These are phyloP conservation scores for Protodeltote pygarga DNA, from an alignment of 2,888 invertebrate genomes.

Conservation along the genomic window DNA sequence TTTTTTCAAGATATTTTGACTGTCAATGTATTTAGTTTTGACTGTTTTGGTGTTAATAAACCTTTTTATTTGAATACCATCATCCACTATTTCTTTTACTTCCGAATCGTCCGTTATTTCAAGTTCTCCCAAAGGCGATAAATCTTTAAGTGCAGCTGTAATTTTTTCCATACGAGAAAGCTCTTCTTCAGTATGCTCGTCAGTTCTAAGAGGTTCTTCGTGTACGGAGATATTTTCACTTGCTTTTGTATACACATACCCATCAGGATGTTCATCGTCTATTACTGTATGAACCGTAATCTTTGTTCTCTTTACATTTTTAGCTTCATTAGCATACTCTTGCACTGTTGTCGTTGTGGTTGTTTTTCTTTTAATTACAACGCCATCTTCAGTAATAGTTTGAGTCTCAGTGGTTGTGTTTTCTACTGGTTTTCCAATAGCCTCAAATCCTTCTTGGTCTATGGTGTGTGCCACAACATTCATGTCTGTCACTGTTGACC, in stretches of 20 bases:
- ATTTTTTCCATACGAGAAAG: slow-evolving; percentile 34
- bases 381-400: slow-evolving; percentile 61
- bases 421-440: slow-evolving; percentile 59
- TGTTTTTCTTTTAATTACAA: slow-evolving; percentile 64
- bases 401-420: slow-evolving; percentile 57
- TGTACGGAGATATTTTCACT: slow-evolving; percentile 71
- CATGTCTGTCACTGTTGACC: slow-evolving; percentile 62
- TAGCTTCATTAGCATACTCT: slow-evolving; percentile 55
- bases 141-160: slow-evolving; percentile 41
- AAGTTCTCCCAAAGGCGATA: slow-evolving; percentile 47
- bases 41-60: slow-evolving; percentile 50
- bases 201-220: slow-evolving; percentile 59
- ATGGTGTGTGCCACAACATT: slow-evolving; percentile 49
- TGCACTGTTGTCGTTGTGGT: slow-evolving; percentile 66
- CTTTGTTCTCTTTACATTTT: slow-evolving; percentile 66
- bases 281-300: slow-evolving; percentile 67
- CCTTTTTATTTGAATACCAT: slow-evolving; percentile 47
- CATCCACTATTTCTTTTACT: slow-evolving; percentile 53
- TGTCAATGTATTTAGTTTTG: slow-evolving; percentile 57
- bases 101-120: slow-evolving; percentile 49
- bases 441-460: slow-evolving; percentile 59
- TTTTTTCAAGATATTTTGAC: slow-evolving; percentile 53
- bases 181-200: slow-evolving; percentile 14
- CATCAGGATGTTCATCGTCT: slow-evolving; percentile 78
- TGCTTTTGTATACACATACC: slow-evolving; percentile 70